Evolutionary conservation across 2,888 invertebrate species (phyloP), one percentile per base, ranked within the genome.

Genomic region (Abscondita cerata): DNA sequence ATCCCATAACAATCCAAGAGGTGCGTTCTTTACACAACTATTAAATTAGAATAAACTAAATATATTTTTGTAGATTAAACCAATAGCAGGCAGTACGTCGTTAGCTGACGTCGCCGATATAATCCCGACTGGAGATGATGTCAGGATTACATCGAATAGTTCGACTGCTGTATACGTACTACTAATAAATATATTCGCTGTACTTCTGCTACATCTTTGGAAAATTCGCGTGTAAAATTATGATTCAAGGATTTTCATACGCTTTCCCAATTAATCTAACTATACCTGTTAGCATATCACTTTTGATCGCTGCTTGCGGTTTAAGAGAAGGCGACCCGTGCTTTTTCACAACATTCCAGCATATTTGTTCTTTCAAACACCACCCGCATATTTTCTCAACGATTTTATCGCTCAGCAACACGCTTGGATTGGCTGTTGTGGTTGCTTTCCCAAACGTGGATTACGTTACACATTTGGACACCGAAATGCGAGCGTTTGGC

Each of bases 401-500:
- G 92, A 93, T 73, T 94, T 93, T 76, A 88, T 94, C 55, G 88
- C 90, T 0, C 89, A 90, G 68, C 92, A 94, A 85, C 93, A 95
- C 85, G 93, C 92, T 0, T 95, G 96, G 95, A 88, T 95, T 96
- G 96, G 96, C 80, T 96, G 54, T 78, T 96, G 9, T 96, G 98
- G 95, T 81, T 97, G 54, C 79, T 97, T 1, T 96, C 96, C 1
- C 98, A 98, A 81, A 93, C 96, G 0, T 98, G 98, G 96, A 93
- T 98, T 55, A 93, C 96, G 0, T 84, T 97, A 61, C 98, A 99
- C 75, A 95, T 98, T 67, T 99, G 98, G 98, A 95, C 93, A 1
- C 98, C 98, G 2, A 96, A 96, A 82, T 95, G 96, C 74, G 98
- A 98, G 81, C 89, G 98, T 84, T 85, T 99, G 74, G 98, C 98